These are phyloP conservation scores for Hirtodrosophila trivittata DNA, from an alignment of 2,888 invertebrate species.

Conservation along the genomic window DNA sequence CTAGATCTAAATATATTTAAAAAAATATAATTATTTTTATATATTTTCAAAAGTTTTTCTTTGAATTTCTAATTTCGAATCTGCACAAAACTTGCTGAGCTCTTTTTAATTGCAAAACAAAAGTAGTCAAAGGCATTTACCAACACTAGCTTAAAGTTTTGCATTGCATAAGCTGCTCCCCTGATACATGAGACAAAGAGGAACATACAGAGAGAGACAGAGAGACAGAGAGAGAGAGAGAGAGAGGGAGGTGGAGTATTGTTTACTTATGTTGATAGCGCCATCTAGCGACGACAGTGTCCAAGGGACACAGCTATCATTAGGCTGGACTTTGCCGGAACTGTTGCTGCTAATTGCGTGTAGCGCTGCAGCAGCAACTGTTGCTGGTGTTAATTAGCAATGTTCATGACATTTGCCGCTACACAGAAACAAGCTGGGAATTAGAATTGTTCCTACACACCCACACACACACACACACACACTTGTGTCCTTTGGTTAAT, in stretches of 20 bases:
- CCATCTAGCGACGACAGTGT: constrained; percentile 29
- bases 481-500: constrained; percentile 1
- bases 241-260: too few species aligned
- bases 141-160: neutral
- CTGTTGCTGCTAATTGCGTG: constrained; percentile 27
- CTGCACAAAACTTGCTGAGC: too few species aligned
- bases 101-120: neutral
- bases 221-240: neutral
- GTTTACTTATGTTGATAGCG: neutral
- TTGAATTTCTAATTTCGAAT: too few species aligned
- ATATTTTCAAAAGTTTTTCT: too few species aligned
- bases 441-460: constrained; percentile 12
- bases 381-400: constrained; percentile 44
- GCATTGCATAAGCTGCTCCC: neutral
- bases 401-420: constrained; percentile 20
- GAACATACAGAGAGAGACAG: neutral
- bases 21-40: too few species aligned
- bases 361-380: constrained; percentile 3
- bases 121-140: neutral
- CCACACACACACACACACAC: constrained; percentile 1
- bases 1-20: too few species aligned
- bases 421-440: constrained; percentile 24
- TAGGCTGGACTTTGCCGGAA: constrained; percentile 1
- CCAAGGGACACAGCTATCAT: constrained; percentile 3
- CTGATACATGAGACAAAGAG: neutral